Evolutionary conservation across 2,113 vertebrate species (phyloP), one percentile per base, ranked within the genome.

Genomic region (Hippocampus mohnikei): DNA sequence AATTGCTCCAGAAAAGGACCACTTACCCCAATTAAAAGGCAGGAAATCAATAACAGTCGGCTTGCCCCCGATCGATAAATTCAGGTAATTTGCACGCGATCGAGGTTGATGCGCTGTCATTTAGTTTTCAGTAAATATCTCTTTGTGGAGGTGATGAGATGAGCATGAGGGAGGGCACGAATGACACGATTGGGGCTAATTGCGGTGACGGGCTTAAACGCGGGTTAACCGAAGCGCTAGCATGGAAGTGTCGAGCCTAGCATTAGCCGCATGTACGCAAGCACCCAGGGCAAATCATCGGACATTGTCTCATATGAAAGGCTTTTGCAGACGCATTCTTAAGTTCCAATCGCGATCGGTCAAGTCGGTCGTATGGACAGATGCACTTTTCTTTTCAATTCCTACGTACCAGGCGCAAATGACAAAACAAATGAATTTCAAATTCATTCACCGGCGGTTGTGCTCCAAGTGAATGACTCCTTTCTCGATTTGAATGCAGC

Each of bases 21-120:
- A 72, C 66, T 76, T 84, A 68, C 83, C 78, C 87, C 85, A 89
- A 83, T 91, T 87, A 90, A 88, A 81, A 88, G 73, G 71, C 66
- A 68, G 20, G 20, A 70, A 68, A 90, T 91, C 84, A 84, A 88
- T 88, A 82, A 67, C 68, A 55, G 71, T 76, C 77, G 76, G 71
- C 69, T 59, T 65, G 65, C 63, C 71, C 69, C 69, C 72, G 59
- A 80, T 75, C 78, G 73, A 84, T 71, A 74, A 85, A 85, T 78
- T 72, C 76, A 80, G 15, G 65, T 56, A 76, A 76, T 79, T 69
- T 77, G 67, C 73, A 72, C 69, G 67, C 63, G 41, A 42, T 37
- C n/a, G 67, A 23, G 72, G 66, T 55, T 58, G 13, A 61, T 56
- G 69, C 48, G 53, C 61, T 71, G 25, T 77, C 62, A 84, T 78